A percentile compares a stretch with the other conserved stretches of the same genome.
These are phyloP conservation scores for Bombus superbus DNA, from an alignment of 1,140 invertebrate genomes.

Conservation along the genomic window DNA sequence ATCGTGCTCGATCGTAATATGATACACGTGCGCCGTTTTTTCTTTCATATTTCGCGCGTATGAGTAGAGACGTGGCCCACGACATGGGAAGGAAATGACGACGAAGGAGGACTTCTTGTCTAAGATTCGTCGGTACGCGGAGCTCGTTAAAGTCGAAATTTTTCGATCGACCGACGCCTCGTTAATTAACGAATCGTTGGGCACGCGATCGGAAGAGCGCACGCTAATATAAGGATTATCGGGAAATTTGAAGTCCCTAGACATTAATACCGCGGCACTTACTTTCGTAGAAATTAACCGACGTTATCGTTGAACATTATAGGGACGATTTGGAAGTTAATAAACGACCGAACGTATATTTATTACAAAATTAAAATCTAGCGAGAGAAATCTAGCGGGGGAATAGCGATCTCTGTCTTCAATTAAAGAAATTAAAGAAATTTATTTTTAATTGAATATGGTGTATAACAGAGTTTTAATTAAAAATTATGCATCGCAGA, in stretches of 20 bases:
- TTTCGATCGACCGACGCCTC: neutral
- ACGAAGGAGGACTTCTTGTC: neutral
- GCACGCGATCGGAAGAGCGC: neutral
- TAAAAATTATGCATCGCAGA: no score
- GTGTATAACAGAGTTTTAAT: no score
- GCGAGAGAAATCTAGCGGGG: no score
- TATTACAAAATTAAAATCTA: no score
- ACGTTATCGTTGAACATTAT: no score
- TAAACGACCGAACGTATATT: no score
- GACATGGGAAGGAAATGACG: neutral
- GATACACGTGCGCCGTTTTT: neutral
- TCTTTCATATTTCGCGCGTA: neutral
- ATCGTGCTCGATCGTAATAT: neutral
- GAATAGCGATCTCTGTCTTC: no score
- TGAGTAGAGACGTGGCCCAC: neutral
- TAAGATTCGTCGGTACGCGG: neutral
- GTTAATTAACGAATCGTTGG: conserved; percentile 16
- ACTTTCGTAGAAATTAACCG: neutral
- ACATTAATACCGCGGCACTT: neutral
- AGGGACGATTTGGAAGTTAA: neutral
- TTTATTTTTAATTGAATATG: neutral
- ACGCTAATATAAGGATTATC: neutral
- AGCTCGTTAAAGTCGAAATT: conserved; percentile 16
- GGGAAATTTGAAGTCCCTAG: neutral
- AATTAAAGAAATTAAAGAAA: no score